Evolutionary conservation across 2,797 vertebrate species (phyloP).

Genomic region (Rhabdophis nuchalis): DNA sequence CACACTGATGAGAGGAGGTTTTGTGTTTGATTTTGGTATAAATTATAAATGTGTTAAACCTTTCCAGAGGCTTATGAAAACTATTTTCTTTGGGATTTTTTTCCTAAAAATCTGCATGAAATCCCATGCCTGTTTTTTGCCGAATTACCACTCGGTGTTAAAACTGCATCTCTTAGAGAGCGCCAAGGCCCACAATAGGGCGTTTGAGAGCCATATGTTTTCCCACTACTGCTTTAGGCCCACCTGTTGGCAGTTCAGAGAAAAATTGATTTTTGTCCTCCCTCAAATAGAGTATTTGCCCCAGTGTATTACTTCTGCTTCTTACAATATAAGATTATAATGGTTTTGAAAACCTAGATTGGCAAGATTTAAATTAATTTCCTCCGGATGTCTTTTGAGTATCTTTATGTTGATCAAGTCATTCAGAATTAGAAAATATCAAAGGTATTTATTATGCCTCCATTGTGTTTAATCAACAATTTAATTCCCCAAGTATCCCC

Average conservation of each 20-base stretch:
- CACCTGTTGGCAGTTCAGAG: not conserved
- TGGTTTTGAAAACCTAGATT: not conserved
- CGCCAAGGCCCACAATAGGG: not conserved
- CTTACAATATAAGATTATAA: not conserved
- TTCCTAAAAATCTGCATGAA: not conserved
- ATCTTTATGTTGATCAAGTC: not conserved
- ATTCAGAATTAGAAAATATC: not conserved
- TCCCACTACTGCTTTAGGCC: not conserved
- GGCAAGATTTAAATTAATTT: not conserved
- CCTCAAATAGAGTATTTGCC: not conserved
- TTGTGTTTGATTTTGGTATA: not conserved
- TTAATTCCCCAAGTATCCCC: not conserved
- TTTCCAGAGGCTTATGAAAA: not conserved
- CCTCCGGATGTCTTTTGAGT: not conserved
- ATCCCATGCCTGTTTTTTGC: not conserved
- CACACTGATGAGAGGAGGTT: not conserved
- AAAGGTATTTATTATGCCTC: not conserved
- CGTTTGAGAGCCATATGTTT: not conserved
- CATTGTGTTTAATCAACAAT: not conserved
- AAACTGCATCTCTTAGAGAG: not conserved
- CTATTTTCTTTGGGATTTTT: not conserved
- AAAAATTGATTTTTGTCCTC: not conserved
- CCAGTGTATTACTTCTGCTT: not conserved
- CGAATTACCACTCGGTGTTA: not conserved
- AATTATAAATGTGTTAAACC: not conserved